Conservation (phyloP, 2,888 invertebrate genomes). For the Synanthedon tipuliformis region DNA sequence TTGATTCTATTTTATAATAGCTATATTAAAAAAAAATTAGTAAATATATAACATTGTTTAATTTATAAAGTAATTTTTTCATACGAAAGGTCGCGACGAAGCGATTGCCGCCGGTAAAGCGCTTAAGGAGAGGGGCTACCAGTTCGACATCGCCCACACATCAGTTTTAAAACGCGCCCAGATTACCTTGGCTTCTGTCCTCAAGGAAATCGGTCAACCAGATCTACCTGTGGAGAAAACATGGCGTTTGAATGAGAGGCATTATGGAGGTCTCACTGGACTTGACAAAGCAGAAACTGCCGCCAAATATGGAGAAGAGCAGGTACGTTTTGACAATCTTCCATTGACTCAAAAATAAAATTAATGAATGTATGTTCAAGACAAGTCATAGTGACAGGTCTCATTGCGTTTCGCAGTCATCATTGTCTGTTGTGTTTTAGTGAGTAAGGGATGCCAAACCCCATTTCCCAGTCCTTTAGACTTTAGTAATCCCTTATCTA, state of each 20-base stretch:
- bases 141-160: slow-evolving; percentile 84
- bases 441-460: no score
- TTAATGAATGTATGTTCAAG: no score
- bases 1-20: background rate
- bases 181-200: slow-evolving; percentile 76
- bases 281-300: slow-evolving; percentile 88
- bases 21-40: background rate
- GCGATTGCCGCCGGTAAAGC: slow-evolving; percentile 79
- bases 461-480: no score
- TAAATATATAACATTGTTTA: background rate
- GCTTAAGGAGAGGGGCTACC: slow-evolving; percentile 74
- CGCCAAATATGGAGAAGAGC: slow-evolving; percentile 85
- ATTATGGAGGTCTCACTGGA: slow-evolving; percentile 88
- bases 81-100: slow-evolving; percentile 72
- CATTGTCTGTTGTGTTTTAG: no score
- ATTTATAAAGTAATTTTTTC: no score
- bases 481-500: no score
- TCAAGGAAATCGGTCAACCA: slow-evolving; percentile 76
- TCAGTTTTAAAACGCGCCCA: slow-evolving; percentile 84
- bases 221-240: slow-evolving; percentile 76
- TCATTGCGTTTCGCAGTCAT: no score
- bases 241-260: slow-evolving; percentile 89
- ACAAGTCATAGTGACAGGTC: no score
- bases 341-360: no score
- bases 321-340: slow-evolving; percentile 52